These are phyloP conservation scores for Drosophila suzukii DNA, from an alignment of 1,140 invertebrate genomes.

Conservation along the genomic window DNA sequence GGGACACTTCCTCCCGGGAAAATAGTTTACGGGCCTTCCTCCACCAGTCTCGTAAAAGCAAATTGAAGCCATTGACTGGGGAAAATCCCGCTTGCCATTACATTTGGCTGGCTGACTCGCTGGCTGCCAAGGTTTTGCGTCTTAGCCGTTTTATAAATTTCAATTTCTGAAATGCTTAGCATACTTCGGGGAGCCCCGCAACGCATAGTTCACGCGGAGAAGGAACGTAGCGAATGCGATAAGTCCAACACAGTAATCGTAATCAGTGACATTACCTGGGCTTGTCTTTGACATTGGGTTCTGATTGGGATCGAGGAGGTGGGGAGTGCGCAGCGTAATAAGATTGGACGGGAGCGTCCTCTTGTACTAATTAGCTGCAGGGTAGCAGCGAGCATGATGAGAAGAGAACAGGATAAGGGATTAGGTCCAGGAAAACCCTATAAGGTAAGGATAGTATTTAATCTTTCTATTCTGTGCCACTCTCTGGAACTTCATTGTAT, in stretches of 20 bases:
- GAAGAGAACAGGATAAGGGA: not conserved
- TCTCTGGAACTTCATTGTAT: too few relatives aligned
- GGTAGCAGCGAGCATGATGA: not conserved
- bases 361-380: conserved; percentile 18
- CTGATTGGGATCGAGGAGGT: conserved; percentile 1
- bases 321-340: conserved; percentile 26
- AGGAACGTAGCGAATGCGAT: conserved; percentile 14
- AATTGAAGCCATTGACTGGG: conserved; percentile 79
- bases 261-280: conserved; percentile 70
- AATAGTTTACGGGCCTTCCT: conserved; percentile 42
- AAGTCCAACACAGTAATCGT: conserved; percentile 47
- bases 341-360: conserved; percentile 18
- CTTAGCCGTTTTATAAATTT: conserved; percentile 72
- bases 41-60: conserved; percentile 59
- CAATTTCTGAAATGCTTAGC: conserved; percentile 80
- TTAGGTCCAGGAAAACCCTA: not conserved
- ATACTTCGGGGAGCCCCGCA: conserved; percentile 58
- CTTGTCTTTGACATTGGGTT: conserved; percentile 2
- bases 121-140: conserved; percentile 16
- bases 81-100: conserved; percentile 57
- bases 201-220: conserved; percentile 36
- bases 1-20: conserved; percentile 8
- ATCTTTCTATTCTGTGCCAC: too few relatives aligned
- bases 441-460: not conserved
- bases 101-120: conserved; percentile 48